Evolutionary conservation across 92 coral and sea anemone genomes (phyloP).

Genomic region (Hydrozoanthus gracilis): DNA sequence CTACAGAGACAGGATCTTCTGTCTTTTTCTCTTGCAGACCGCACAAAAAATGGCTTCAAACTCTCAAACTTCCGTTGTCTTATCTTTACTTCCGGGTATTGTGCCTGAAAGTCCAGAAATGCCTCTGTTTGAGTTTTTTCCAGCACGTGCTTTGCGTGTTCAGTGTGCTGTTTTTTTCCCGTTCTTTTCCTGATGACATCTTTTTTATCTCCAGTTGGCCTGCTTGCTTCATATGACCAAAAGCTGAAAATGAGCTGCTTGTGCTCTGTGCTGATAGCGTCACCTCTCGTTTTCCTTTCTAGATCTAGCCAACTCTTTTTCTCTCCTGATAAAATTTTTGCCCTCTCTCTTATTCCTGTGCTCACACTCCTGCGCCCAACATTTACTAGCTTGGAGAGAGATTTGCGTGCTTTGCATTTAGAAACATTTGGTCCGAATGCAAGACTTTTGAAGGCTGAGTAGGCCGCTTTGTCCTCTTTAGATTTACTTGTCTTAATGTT

Average conservation of each 20-base stretch:
- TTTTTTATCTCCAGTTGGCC: constrained; percentile 69
- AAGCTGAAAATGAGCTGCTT: constrained; percentile 38
- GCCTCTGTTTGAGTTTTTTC: constrained; percentile 33
- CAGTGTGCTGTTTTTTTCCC: constrained; percentile 46
- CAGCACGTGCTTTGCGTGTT: constrained; percentile 63
- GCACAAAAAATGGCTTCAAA: constrained; percentile 63
- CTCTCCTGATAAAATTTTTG: constrained; percentile 56
- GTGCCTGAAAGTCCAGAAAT: constrained; percentile 46
- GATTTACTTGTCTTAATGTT: background rate
- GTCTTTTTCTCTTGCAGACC: constrained; percentile 61
- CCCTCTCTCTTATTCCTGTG: constrained; percentile 39
- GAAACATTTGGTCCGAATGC: constrained; percentile 57
- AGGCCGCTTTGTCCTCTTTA: constrained; percentile 4
- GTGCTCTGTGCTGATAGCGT: constrained; percentile 46
- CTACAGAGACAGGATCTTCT: constrained; percentile 63
- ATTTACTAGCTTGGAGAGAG: constrained; percentile 55
- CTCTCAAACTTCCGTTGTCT: constrained; percentile 64
- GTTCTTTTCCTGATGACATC: constrained; percentile 50
- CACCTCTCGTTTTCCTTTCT: constrained; percentile 48
- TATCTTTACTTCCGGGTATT: constrained; percentile 45
- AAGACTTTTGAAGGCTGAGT: constrained; percentile 48
- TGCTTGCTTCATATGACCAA: constrained; percentile 65
- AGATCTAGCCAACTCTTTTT: constrained; percentile 61
- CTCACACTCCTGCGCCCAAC: constrained; percentile 50
- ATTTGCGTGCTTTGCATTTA: constrained; percentile 47